phyloP scores from a whole-genome alignment of 2,113 vertebrate genomes.

The Clarias batrachus region DNA sequence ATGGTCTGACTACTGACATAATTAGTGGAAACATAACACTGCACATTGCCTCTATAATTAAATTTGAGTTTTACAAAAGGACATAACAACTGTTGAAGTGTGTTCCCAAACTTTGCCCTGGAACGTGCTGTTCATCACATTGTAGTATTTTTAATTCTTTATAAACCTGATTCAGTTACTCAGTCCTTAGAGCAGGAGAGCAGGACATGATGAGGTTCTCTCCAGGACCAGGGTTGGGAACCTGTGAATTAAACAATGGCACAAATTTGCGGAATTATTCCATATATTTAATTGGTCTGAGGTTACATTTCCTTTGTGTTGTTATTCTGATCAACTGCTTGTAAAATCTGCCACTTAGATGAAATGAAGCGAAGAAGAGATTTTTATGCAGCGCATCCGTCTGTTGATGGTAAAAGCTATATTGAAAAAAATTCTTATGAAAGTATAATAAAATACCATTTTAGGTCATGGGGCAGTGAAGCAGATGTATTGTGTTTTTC shows the following conservation, averaged over 20 bases:
- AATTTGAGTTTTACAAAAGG: too few relatives aligned
- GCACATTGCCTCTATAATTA: too few relatives aligned
- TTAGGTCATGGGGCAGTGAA: constrained; percentile 3
- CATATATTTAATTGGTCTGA: background rate
- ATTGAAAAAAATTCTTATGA: background rate
- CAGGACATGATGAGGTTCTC: background rate
- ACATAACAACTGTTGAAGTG: too few relatives aligned
- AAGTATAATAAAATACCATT: background rate
- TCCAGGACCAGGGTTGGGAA: background rate
- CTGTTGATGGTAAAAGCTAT: constrained; percentile 82
- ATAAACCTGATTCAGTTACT: background rate
- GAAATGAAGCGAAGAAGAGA: constrained; percentile 99
- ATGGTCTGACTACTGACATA: too few relatives aligned
- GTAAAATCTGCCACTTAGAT: constrained; percentile 72
- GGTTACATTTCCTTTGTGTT: background rate
- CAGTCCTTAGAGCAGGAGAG: background rate
- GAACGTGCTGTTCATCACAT: background rate
- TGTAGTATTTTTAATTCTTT: background rate
- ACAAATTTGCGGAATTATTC: background rate
- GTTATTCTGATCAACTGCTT: background rate
- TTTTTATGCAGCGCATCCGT: constrained; percentile 95
- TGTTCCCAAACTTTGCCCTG: background rate
- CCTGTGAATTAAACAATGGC: background rate
- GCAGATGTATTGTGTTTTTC: background rate
- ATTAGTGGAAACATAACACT: too few relatives aligned